These are phyloP conservation scores for Patella caerulea DNA, from an alignment of 2,888 invertebrate species.

Conservation along the genomic window DNA sequence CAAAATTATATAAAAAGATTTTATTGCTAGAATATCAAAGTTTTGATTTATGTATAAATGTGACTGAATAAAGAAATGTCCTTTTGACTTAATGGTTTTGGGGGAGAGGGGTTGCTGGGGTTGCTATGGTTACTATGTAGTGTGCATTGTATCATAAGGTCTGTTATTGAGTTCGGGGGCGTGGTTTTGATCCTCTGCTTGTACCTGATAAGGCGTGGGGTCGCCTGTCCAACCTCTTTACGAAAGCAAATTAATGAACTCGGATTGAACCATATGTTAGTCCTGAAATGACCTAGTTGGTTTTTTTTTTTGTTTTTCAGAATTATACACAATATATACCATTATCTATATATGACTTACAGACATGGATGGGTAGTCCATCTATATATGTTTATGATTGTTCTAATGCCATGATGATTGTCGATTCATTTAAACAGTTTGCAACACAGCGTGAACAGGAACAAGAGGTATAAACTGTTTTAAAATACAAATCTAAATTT, in stretches of 20 bases:
- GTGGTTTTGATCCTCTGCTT: too few species aligned
- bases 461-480: constrained; percentile 46
- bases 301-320: constrained; percentile 74
- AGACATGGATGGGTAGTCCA: constrained; percentile 99
- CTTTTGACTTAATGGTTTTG: not conserved
- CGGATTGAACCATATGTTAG: too few species aligned
- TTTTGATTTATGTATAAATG: too few species aligned
- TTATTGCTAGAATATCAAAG: too few species aligned
- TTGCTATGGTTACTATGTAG: not conserved
- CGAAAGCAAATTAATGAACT: too few species aligned
- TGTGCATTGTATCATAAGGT: too few species aligned
- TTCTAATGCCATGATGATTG: constrained; percentile 96
- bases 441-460: constrained; percentile 65
- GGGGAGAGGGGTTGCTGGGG: not conserved
- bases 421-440: constrained; percentile 77
- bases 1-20: too few species aligned
- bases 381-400: constrained; percentile 99
- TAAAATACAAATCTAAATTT: too few species aligned
- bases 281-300: not conserved
- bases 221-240: too few species aligned
- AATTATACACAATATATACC: constrained; percentile 99
- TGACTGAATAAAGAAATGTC: not conserved
- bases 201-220: too few species aligned
- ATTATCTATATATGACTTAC: constrained; percentile 96
- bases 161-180: too few species aligned